Conservation (phyloP, 2,113 vertebrate species). For the Prunella himalayana region DNA sequence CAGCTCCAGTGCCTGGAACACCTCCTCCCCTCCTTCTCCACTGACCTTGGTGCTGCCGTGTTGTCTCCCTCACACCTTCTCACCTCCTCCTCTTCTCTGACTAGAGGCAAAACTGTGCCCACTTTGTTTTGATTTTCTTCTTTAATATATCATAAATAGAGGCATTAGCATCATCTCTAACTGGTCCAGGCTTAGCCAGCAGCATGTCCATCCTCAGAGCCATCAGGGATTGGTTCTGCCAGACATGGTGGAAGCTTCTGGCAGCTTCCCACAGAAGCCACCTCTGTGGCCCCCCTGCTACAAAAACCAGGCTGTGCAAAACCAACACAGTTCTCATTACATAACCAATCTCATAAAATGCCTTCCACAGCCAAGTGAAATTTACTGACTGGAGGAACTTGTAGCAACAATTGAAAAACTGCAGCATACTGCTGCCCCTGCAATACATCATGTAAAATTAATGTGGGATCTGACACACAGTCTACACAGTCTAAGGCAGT, state of each 20-base stretch:
- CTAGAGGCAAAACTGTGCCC: no score
- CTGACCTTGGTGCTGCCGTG: neutral
- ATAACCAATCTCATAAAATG: neutral
- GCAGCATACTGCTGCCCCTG: neutral
- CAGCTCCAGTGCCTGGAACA: no score
- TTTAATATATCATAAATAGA: neutral
- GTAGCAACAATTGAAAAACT: neutral
- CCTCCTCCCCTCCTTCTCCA: neutral
- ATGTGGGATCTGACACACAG: neutral
- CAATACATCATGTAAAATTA: neutral
- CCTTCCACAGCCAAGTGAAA: neutral
- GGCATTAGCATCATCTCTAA: fast-evolving
- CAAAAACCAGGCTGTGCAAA: neutral
- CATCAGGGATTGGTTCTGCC: neutral
- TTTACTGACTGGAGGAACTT: neutral
- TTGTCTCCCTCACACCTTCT: neutral
- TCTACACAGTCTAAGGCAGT: neutral
- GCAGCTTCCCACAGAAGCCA: neutral
- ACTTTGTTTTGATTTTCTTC: neutral
- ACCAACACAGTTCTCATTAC: neutral
- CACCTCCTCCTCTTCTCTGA: neutral
- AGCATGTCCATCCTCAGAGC: neutral
- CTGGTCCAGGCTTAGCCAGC: fast-evolving
- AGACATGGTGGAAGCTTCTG: neutral
- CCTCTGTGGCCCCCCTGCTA: neutral